Evolutionary conservation across 2,888 invertebrate species (phyloP).

Genomic region (Abscondita cerata): DNA sequence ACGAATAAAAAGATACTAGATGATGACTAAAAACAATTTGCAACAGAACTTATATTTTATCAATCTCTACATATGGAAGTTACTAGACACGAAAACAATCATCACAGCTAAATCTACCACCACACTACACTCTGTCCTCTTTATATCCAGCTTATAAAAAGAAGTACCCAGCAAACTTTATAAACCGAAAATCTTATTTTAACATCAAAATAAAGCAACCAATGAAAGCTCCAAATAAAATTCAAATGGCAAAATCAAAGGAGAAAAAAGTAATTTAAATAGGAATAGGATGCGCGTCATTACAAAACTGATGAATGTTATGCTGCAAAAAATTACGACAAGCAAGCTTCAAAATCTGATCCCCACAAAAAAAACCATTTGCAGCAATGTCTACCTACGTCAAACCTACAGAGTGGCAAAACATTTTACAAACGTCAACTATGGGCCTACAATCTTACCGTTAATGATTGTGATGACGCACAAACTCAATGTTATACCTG

Average conservation of each 20-base stretch:
- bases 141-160: constrained; percentile 1
- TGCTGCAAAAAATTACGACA: too few species aligned
- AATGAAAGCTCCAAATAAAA: constrained; percentile 3
- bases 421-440: constrained; percentile 45
- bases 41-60: too few species aligned
- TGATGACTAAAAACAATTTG: too few species aligned
- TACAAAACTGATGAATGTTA: too few species aligned
- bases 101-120: not conserved
- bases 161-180: not conserved
- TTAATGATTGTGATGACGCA: constrained; percentile 37
- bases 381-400: constrained; percentile 31
- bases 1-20: too few species aligned
- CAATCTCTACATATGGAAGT: too few species aligned
- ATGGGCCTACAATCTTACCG: constrained; percentile 44
- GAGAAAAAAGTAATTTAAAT: not conserved
- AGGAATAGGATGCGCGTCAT: too few species aligned
- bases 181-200: constrained; percentile 3
- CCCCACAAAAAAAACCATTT: too few species aligned
- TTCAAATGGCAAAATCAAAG: not conserved
- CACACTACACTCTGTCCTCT: not conserved
- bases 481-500: constrained; percentile 43
- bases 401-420: constrained; percentile 38
- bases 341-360: too few species aligned
- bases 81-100: not conserved
- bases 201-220: not conserved